phyloP scores from a whole-genome alignment of 2,888 invertebrate genomes.

The Syrphus vitripennis region DNA sequence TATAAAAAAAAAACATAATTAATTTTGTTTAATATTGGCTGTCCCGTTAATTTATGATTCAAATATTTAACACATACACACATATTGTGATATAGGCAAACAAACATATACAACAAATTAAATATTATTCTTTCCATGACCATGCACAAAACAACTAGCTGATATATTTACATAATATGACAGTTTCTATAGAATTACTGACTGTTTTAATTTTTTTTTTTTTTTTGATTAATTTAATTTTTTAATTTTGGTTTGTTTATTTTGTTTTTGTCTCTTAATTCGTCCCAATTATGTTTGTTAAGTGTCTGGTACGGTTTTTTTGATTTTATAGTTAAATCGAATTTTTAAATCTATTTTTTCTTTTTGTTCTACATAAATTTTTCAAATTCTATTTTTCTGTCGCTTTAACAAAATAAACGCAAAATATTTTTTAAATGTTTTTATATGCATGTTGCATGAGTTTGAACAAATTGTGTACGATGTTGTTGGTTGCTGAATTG shows the following conservation, averaged over 20 bases:
- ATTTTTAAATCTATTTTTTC: not conserved
- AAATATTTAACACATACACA: conserved; percentile 28
- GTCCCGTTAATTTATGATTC: conserved; percentile 46
- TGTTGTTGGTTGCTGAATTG: conserved; percentile 43
- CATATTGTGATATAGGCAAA: conserved; percentile 48
- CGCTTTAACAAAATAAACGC: conserved; percentile 14
- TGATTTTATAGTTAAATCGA: conserved; percentile 10
- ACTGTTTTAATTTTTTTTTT: not conserved
- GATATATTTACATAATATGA: conserved; percentile 10
- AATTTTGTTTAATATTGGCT: conserved; percentile 51
- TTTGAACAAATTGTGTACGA: not conserved
- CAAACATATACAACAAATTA: conserved; percentile 32
- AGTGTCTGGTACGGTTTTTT: conserved; percentile 12
- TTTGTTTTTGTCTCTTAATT: not conserved
- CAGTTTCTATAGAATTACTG: conserved; percentile 20
- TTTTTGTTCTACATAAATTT: not conserved
- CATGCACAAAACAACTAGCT: conserved; percentile 37
- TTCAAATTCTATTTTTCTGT: not conserved
- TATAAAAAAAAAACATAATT: not conserved
- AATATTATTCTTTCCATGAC: conserved; percentile 18
- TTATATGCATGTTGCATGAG: conserved; percentile 49
- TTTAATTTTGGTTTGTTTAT: not conserved
- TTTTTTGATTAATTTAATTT: not conserved
- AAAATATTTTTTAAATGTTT: not conserved
- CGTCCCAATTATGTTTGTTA: conserved; percentile 15